Conservation (phyloP, 1,140 invertebrate genomes). For the Temnothorax curvispinosus region DNA sequence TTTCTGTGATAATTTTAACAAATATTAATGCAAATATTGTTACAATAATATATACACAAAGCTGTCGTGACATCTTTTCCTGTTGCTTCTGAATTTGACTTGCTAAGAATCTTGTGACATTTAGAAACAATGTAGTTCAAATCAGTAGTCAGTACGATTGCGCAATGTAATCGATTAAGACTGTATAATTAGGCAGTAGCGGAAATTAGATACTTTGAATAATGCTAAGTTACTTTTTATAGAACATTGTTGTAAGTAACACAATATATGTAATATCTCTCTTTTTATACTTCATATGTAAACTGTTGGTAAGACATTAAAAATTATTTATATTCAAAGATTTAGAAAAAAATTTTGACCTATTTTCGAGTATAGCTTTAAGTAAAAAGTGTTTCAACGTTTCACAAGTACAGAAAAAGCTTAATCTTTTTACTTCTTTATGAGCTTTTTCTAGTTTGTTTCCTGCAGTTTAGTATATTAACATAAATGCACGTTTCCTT, state of each 20-base stretch:
- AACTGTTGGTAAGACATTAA: neutral
- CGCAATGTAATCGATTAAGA: slow-evolving; percentile 32
- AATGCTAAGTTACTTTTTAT: neutral
- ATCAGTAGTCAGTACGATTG: slow-evolving; percentile 29
- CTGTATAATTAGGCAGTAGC: slow-evolving; percentile 45
- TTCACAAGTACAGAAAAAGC: no score
- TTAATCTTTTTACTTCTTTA: neutral
- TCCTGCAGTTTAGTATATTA: neutral
- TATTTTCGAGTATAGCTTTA: neutral
- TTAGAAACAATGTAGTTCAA: slow-evolving; percentile 54
- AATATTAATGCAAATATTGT: slow-evolving; percentile 25
- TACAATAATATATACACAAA: slow-evolving; percentile 8
- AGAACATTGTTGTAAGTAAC: neutral
- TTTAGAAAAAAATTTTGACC: neutral
- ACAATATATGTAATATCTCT: neutral
- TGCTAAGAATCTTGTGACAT: slow-evolving; percentile 57
- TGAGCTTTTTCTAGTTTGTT: neutral
- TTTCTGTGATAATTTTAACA: neutral
- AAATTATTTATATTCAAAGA: neutral
- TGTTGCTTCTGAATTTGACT: slow-evolving; percentile 59
- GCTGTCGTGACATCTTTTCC: slow-evolving; percentile 35
- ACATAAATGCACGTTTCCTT: neutral
- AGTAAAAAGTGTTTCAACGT: neutral
- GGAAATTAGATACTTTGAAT: slow-evolving; percentile 35
- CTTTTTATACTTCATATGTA: neutral